These are phyloP conservation scores for Hystrix brachyura DNA, from an alignment of 2,113 vertebrate genomes.

Conservation along the genomic window DNA sequence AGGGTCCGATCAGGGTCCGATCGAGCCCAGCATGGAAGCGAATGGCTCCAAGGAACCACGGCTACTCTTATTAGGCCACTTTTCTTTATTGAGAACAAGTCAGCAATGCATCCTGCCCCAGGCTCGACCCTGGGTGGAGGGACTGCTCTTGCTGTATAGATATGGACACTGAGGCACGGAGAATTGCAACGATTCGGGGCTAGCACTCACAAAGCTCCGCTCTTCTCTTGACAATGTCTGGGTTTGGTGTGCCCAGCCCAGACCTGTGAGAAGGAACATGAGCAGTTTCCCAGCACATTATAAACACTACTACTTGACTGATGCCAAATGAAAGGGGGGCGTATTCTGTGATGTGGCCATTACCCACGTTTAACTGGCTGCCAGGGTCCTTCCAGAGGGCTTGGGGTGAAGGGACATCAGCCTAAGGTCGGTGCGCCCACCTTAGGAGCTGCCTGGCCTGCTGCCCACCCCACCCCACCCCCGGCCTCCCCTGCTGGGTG, in stretches of 20 bases:
- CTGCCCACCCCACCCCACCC: neutral
- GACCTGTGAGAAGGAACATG: neutral
- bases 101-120: neutral
- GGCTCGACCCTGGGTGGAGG: neutral
- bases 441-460: neutral
- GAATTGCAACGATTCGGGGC: neutral
- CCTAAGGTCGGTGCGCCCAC: neutral
- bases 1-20: accelerated
- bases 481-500: neutral
- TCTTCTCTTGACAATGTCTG: neutral
- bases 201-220: neutral
- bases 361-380: neutral
- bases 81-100: neutral
- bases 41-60: neutral
- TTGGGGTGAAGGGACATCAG: no score
- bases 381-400: accelerated
- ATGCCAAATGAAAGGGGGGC: neutral
- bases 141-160: neutral
- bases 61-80: neutral
- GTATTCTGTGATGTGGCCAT: neutral
- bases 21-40: neutral
- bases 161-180: neutral
- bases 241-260: neutral
- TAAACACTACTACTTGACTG: neutral
- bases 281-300: neutral